phyloP scores from a whole-genome alignment of 2,113 vertebrate genomes.

The Perognathus longimembris region DNA sequence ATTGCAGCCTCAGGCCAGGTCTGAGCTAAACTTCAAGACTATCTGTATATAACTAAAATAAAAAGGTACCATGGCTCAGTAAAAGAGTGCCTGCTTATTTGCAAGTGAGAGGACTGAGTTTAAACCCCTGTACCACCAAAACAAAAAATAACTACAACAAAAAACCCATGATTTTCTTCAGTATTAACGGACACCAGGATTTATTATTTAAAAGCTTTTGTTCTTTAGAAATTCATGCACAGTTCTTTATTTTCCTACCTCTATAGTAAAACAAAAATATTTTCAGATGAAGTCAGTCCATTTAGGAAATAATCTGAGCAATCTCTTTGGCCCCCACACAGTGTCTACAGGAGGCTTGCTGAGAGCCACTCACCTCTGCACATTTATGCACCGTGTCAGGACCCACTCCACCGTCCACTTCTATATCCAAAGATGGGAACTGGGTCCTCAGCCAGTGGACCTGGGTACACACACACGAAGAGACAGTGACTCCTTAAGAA shows the following conservation, averaged over 20 bases:
- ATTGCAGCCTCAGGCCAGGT: too few relatives aligned
- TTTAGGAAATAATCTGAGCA: conserved; percentile 11
- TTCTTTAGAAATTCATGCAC: conserved; percentile 33
- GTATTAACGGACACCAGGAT: not conserved
- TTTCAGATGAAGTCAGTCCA: not conserved
- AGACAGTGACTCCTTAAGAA: conserved; percentile 50
- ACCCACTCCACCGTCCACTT: conserved; percentile 98
- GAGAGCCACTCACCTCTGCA: conserved; percentile 92
- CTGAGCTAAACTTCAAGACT: too few relatives aligned
- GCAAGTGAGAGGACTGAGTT: too few relatives aligned
- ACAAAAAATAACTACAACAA: too few relatives aligned
- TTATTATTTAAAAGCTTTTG: conserved; percentile 25
- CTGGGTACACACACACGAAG: conserved; percentile 79
- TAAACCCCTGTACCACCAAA: too few relatives aligned
- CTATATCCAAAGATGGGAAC: conserved; percentile 97
- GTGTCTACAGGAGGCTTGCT: not conserved
- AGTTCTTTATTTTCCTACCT: conserved; percentile 27
- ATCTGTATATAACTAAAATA: too few relatives aligned
- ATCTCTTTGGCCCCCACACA: not conserved
- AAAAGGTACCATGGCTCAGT: too few relatives aligned
- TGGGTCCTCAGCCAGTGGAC: conserved; percentile 96
- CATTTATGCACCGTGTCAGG: conserved; percentile 96
- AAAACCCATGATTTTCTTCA: not conserved
- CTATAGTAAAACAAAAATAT: conserved; percentile 46
- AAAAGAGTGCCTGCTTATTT: too few relatives aligned